phyloP scores from a whole-genome alignment of 2,113 vertebrate genomes.

The Aythya baeri region DNA sequence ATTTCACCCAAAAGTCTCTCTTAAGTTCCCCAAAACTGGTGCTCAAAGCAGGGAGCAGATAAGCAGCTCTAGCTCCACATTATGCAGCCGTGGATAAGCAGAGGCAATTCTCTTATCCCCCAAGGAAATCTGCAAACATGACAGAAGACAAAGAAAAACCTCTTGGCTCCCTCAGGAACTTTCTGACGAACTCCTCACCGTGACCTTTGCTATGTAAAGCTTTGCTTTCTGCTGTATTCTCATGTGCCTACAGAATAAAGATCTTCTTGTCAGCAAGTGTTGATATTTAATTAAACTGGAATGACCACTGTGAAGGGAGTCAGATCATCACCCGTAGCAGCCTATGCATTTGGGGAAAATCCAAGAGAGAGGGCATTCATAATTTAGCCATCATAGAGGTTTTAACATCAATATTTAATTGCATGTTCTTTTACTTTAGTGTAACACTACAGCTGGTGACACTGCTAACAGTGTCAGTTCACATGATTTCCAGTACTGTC shows the following conservation, averaged over 20 bases:
- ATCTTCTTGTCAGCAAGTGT: background rate
- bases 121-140: background rate
- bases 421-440: background rate
- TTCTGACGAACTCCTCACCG: background rate
- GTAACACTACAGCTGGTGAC: background rate
- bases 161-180: background rate
- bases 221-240: slow-evolving; percentile 1
- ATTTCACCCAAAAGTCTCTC: slow-evolving; percentile 1
- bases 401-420: background rate
- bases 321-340: background rate
- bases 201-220: background rate
- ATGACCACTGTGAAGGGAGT: slow-evolving; percentile 2
- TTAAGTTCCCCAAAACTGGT: background rate
- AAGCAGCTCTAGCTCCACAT: background rate
- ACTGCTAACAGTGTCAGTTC: background rate
- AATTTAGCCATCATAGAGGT: background rate
- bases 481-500: background rate
- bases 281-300: background rate
- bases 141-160: slow-evolving; percentile 1
- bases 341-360: background rate
- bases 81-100: background rate
- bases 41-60: background rate
- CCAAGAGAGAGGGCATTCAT: background rate
- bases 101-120: background rate
- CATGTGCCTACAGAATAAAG: background rate